Conservation (phyloP, 37 sponge, comb jelly and placozoan species). For the Trichoplax adhaerens region DNA sequence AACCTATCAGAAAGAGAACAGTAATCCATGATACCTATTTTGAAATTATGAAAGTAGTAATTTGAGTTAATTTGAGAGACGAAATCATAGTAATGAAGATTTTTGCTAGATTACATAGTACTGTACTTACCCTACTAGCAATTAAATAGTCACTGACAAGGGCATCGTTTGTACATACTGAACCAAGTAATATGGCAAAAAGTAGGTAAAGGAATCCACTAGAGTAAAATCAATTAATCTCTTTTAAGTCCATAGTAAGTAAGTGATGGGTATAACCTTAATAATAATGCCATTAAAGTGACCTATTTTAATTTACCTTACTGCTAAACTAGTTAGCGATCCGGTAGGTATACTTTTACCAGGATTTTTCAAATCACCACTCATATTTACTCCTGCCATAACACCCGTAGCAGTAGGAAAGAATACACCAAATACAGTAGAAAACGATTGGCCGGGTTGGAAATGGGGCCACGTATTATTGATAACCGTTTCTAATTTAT, state of each 20-base stretch:
- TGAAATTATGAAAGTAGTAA: too few species aligned
- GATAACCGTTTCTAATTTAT: slow-evolving; percentile 4
- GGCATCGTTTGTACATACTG: slow-evolving; percentile 9
- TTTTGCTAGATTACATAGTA: too few species aligned
- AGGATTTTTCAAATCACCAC: slow-evolving; percentile 20
- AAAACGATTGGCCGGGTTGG: slow-evolving; percentile 14
- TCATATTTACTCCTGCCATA: slow-evolving; percentile 28
- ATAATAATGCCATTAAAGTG: too few species aligned
- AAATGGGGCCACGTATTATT: slow-evolving; percentile 8
- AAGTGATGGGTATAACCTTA: too few species aligned
- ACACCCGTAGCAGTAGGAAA: slow-evolving; percentile 27
- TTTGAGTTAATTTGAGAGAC: too few species aligned
- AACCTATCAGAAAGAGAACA: slow-evolving; percentile 17
- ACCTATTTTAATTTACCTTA: slow-evolving; percentile 5
- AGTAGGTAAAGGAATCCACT: slow-evolving; percentile 24
- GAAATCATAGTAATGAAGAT: too few species aligned
- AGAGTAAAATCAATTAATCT: not conserved
- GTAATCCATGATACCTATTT: slow-evolving; percentile 18
- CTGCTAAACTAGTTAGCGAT: slow-evolving; percentile 10
- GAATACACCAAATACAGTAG: slow-evolving; percentile 27
- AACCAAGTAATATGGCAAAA: slow-evolving; percentile 22
- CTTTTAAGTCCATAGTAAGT: too few species aligned
- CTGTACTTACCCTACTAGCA: slow-evolving; percentile 14
- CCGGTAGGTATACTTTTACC: slow-evolving; percentile 16
- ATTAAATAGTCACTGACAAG: slow-evolving; percentile 18